phyloP scores from a whole-genome alignment of 2,797 vertebrate genomes.

The Megaceryle alcyon region DNA sequence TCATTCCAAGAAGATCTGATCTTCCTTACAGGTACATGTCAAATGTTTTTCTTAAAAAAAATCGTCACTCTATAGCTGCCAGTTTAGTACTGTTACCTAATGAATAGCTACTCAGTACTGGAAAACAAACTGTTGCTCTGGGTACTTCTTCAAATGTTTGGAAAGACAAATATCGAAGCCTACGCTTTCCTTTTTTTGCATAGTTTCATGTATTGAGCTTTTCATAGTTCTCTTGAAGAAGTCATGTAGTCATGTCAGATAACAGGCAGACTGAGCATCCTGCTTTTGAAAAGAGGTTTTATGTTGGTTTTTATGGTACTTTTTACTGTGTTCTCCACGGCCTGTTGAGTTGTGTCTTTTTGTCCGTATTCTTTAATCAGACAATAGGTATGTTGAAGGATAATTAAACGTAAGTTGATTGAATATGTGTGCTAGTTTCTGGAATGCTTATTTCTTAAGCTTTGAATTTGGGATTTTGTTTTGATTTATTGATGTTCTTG shows the following conservation, averaged over 20 bases:
- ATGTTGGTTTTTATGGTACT: background rate
- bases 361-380: background rate
- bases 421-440: background rate
- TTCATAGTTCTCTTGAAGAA: background rate
- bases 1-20: constrained; percentile 76
- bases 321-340: background rate
- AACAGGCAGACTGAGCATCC: background rate
- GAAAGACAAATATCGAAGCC: background rate
- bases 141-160: background rate
- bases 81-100: background rate
- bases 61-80: background rate
- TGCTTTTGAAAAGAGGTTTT: background rate
- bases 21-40: constrained; percentile 82
- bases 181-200: background rate
- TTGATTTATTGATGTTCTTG: constrained; percentile 3
- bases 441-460: background rate
- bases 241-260: background rate
- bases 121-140: background rate
- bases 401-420: background rate
- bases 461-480: constrained; percentile 4
- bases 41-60: background rate
- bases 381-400: background rate
- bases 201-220: background rate
- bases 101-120: background rate
- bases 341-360: background rate